A percentile compares a stretch with the other conserved stretches of the same genome.
Evolutionary conservation across 2,113 vertebrate genomes (phyloP).

Genomic region (Redunca redunca): DNA sequence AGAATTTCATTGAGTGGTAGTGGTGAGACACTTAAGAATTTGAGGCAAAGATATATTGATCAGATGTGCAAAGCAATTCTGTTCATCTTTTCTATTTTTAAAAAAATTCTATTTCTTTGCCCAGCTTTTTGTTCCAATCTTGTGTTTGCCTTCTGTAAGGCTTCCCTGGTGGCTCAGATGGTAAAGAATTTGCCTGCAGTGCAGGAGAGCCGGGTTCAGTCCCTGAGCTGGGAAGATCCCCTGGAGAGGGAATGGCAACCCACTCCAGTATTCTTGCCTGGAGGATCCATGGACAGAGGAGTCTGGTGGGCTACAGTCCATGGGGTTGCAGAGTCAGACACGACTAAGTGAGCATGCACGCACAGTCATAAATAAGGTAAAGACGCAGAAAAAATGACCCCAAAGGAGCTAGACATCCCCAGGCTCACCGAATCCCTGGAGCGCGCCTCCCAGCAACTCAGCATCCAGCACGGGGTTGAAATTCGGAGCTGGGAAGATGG

Average conservation of each 20-base stretch:
- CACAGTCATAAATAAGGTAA: background rate
- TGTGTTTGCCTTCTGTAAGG: background rate
- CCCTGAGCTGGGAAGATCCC: background rate
- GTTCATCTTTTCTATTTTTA: background rate
- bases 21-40: background rate
- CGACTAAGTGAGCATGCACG: background rate
- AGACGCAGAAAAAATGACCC: background rate
- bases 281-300: background rate
- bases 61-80: background rate
- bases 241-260: background rate
- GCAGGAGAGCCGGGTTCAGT: background rate
- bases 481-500: constrained; percentile 78
- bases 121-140: background rate
- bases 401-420: background rate
- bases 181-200: background rate
- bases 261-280: background rate
- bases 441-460: constrained; percentile 78
- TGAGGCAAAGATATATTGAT: background rate
- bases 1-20: background rate
- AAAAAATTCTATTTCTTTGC: background rate
- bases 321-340: background rate
- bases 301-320: background rate
- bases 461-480: constrained; percentile 83
- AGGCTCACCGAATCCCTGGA: constrained; percentile 82
- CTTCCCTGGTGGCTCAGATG: background rate